Percentiles rank a stretch among this genome's conserved stretches.
These are phyloP conservation scores for Bos taurus DNA, from an alignment of 2,113 vertebrate genomes.

Conservation along the genomic window DNA sequence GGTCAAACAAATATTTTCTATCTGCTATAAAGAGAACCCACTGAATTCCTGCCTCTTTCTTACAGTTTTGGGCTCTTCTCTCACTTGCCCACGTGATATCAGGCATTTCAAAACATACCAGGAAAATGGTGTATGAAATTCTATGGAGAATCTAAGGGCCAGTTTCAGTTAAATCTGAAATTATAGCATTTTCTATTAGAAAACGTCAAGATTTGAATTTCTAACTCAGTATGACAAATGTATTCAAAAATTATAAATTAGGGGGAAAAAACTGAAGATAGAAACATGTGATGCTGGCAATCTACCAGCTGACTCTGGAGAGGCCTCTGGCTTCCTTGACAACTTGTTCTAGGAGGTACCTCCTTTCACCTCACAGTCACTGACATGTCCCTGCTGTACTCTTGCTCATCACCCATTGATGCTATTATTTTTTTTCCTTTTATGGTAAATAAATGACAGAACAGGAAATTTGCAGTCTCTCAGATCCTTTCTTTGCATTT, in stretches of 20 bases:
- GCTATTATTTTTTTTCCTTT: background rate
- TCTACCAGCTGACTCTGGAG: accelerated
- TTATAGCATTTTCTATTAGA: background rate
- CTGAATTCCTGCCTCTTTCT: background rate
- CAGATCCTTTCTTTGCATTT: background rate
- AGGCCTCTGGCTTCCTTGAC: background rate
- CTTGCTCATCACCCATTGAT: background rate
- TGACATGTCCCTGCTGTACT: background rate
- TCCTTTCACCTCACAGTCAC: background rate
- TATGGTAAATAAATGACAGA: background rate
- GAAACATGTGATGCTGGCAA: background rate
- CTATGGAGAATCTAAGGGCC: background rate
- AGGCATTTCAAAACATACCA: background rate
- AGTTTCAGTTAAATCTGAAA: background rate
- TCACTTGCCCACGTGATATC: background rate
- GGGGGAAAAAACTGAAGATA: background rate
- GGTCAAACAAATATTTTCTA: background rate
- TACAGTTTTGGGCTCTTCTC: background rate
- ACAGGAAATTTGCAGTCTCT: background rate
- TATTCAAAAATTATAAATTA: background rate
- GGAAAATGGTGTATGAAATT: background rate
- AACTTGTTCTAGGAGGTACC: background rate
- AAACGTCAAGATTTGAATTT: background rate
- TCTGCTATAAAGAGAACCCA: background rate
- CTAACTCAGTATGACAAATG: background rate